Base-by-base conservation (phyloP, 2,113 vertebrate genomes). In the Ptyas mucosa region DNA sequence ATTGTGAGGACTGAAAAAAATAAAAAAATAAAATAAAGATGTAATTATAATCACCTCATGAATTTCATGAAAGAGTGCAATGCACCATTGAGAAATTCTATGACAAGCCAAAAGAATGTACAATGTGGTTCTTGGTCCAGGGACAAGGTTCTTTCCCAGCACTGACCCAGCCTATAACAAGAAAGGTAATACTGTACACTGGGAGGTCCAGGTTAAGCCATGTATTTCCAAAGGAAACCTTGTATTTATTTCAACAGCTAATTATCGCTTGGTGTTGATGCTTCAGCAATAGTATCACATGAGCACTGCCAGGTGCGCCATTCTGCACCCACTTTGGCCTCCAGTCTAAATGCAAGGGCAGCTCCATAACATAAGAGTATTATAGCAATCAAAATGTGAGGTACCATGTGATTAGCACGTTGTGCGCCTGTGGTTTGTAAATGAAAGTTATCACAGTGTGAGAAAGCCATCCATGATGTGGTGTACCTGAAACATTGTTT, bases 1-100 rank as follows among this genome's bases (percentile, higher is more conserved):
- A 97, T 98, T 98, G 96, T 97, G 97, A 98, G 96, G 97, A 98
- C 96, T 97, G 97, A 96, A n/a, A n/a, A n/a, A n/a, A n/a, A n/a
- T n/a, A n/a, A n/a, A n/a, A n/a, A n/a, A n/a, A n/a, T n/a, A n/a
- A n/a, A n/a, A n/a, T n/a, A n/a, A n/a, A n/a, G n/a, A n/a, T n/a
- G n/a, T 21, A 21, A 39, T 20, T 18, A 39, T 75, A 34, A 43
- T 81, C 34, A 81, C 18, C 34, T 81, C 75, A 43, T 43, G 75
- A 43, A 81, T 43, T 81, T 81, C 75, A 81, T 34, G 75, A 81
- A 81, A 81, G 75, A 81, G 8, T 21, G 15, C 69, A 20, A 3
- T 9, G 15, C 69, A 20, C 69, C 34, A 81, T 18, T 81, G 75
- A 81, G 34, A 81, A 81, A 43, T 81, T 43, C 7, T 81, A 81